Evolutionary conservation across 1,140 invertebrate species (phyloP).

Genomic region (Drosophila sucinea): DNA sequence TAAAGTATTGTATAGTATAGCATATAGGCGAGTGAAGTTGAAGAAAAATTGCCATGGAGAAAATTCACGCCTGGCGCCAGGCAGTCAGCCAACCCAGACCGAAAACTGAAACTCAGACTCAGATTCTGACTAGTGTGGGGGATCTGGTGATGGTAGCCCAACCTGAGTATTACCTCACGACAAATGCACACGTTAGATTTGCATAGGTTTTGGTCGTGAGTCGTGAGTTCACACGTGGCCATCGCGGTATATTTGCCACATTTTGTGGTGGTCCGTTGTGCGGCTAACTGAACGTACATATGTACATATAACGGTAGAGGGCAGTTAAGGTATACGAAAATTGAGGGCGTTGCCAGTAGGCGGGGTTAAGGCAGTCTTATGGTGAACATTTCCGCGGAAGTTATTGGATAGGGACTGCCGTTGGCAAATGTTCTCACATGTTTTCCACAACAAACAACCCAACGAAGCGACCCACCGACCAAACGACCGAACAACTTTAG

Average conservation of each 20-base stretch:
- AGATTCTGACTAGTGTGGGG: background rate
- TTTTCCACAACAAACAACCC: constrained; percentile 54
- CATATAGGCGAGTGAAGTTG: constrained; percentile 32
- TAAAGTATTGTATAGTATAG: constrained; percentile 14
- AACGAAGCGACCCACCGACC: background rate
- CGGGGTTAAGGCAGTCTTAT: background rate
- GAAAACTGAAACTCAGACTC: constrained; percentile 14
- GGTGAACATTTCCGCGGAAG: constrained; percentile 36
- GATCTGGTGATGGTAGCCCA: background rate
- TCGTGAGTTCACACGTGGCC: constrained; percentile 1
- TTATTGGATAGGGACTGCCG: constrained; percentile 20
- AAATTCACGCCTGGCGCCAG: constrained; percentile 76
- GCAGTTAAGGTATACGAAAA: constrained; percentile 1
- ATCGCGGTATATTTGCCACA: background rate
- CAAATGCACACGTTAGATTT: background rate
- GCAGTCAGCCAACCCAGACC: constrained; percentile 36
- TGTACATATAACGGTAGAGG: constrained; percentile 7
- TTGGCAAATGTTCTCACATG: constrained; percentile 46
- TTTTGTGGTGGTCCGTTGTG: constrained; percentile 7
- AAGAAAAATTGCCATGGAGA: constrained; percentile 67
- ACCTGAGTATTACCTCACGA: background rate
- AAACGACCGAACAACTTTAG: constrained; percentile 36
- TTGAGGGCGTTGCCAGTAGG: constrained; percentile 1
- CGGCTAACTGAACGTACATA: constrained; percentile 33
- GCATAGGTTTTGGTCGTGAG: background rate